phyloP scores from a whole-genome alignment of 2,888 invertebrate genomes.

The Scelioninae gen. 1 region DNA sequence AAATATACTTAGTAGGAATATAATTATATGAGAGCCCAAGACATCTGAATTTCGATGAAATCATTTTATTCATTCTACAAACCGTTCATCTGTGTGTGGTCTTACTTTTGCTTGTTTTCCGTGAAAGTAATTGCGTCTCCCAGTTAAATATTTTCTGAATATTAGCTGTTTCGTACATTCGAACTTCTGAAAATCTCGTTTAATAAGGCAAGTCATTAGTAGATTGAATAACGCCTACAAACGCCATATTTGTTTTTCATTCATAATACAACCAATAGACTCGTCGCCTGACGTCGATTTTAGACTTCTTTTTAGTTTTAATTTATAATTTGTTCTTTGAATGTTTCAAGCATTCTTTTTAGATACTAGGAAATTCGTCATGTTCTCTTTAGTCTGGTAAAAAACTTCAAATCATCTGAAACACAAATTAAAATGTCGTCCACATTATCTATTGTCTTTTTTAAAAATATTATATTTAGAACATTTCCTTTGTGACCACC shows the following conservation, averaged over 20 bases:
- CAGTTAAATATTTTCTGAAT: constrained; percentile 28
- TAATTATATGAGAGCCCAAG: neutral
- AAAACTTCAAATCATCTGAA: neutral
- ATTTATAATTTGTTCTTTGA: constrained; percentile 25
- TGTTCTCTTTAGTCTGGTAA: neutral
- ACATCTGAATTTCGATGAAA: constrained; percentile 1
- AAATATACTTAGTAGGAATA: neutral
- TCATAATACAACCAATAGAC: constrained; percentile 16
- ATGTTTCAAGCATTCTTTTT: constrained; percentile 3
- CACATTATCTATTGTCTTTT: neutral
- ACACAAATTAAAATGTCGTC: neutral
- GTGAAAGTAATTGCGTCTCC: constrained; percentile 31
- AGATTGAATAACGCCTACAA: constrained; percentile 21
- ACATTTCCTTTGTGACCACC: no score
- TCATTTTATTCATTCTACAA: constrained; percentile 19
- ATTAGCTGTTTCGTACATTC: constrained; percentile 13
- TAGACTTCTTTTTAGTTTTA: constrained; percentile 16
- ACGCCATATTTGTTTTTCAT: constrained; percentile 36
- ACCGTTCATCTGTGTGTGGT: constrained; percentile 27
- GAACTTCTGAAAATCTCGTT: constrained; percentile 34
- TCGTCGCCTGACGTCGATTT: constrained; percentile 2
- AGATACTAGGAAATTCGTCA: neutral
- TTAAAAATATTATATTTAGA: no score
- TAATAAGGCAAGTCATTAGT: constrained; percentile 26
- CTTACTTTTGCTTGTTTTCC: constrained; percentile 32